These are phyloP conservation scores for Meteorus colon DNA, from an alignment of 2,888 invertebrate genomes.

Conservation along the genomic window DNA sequence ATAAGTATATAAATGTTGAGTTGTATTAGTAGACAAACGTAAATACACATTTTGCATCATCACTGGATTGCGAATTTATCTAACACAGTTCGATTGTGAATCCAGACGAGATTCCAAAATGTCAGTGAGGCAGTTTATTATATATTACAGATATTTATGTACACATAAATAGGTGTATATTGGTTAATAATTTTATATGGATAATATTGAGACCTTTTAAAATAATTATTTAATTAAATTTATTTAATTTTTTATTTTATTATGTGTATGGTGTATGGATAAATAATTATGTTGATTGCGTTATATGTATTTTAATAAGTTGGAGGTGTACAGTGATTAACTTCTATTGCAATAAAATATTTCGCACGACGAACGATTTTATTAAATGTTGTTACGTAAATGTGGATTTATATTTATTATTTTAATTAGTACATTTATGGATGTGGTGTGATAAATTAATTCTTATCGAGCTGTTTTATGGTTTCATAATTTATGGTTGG, in stretches of 20 bases:
- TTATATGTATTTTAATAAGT: not conserved
- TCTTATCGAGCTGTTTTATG: too few species aligned
- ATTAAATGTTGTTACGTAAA: too few species aligned
- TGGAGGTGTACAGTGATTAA: not conserved
- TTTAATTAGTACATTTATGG: too few species aligned
- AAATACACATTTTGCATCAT: slow-evolving; percentile 11
- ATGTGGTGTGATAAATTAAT: too few species aligned
- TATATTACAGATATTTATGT: not conserved
- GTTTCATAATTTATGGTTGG: too few species aligned
- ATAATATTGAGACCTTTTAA: slow-evolving; percentile 28
- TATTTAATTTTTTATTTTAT: not conserved
- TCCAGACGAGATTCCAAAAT: slow-evolving; percentile 23
- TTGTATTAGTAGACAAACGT: not conserved
- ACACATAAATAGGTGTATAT: not conserved
- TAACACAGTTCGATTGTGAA: slow-evolving; percentile 15
- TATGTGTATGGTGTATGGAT: not conserved
- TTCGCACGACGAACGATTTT: too few species aligned
- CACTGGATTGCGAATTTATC: slow-evolving; percentile 18
- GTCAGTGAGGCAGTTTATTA: slow-evolving; percentile 21
- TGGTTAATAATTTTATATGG: not conserved
- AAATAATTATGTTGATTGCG: slow-evolving; percentile 1
- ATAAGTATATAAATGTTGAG: not conserved
- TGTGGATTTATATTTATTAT: too few species aligned
- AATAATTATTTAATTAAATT: slow-evolving; percentile 29
- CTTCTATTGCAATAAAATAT: not conserved